Percentiles rank a stretch among this genome's conserved stretches.
Conservation (phyloP, 35 echinoderm and acorn worm genomes). For the Lytechinus pictus region DNA sequence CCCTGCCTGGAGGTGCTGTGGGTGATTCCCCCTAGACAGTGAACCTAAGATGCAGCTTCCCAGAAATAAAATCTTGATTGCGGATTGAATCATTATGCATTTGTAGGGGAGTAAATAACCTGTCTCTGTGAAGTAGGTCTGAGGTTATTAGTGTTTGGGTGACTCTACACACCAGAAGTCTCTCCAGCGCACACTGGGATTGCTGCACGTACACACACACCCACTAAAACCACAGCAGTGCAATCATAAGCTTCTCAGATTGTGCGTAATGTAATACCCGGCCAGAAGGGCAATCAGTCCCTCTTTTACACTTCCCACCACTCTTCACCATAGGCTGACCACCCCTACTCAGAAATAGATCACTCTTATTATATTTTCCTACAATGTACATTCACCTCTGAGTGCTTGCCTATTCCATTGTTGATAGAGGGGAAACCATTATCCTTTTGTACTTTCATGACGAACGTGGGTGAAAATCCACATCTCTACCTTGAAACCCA, state of each 20-base stretch:
- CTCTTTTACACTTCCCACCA: background rate
- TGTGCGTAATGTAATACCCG: background rate
- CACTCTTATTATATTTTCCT: background rate
- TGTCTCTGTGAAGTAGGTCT: background rate
- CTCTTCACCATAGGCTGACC: background rate
- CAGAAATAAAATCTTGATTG: background rate
- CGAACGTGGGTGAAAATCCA: background rate
- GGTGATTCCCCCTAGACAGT: conserved; percentile 24
- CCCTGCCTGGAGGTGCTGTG: background rate
- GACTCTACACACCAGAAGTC: background rate
- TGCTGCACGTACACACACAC: background rate
- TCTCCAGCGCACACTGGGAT: background rate
- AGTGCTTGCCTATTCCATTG: background rate
- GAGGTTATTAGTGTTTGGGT: conserved; percentile 7
- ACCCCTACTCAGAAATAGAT: background rate
- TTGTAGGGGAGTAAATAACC: conserved; percentile 5
- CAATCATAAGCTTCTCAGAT: background rate
- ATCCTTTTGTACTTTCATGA: background rate
- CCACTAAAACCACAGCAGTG: conserved; percentile 16
- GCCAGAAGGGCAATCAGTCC: background rate
- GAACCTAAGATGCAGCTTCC: background rate
- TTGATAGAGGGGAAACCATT: background rate
- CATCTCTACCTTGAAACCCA: background rate
- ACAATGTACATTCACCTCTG: no score
- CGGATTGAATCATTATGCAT: conserved; percentile 6